Percentiles rank a stretch among this genome's conserved stretches.
Conservation (phyloP, 2,888 invertebrate species). For the Saturnia japonica region DNA sequence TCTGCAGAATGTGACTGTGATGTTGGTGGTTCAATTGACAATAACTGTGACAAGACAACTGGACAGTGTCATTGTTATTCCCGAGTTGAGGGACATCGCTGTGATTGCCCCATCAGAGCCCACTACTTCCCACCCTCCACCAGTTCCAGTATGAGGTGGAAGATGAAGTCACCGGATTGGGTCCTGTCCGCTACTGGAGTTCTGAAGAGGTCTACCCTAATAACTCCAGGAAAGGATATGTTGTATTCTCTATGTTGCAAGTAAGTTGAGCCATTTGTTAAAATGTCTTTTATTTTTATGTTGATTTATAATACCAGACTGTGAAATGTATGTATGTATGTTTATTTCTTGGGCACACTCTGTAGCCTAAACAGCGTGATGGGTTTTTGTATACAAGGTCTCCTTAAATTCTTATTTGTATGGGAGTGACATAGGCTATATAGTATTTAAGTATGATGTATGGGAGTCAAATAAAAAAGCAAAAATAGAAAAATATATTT, state of each 20-base stretch:
- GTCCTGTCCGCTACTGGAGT: constrained; percentile 71
- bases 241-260: constrained; percentile 88
- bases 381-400: no score
- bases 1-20: constrained; percentile 94
- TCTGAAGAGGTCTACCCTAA: constrained; percentile 91
- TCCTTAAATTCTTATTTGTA: no score
- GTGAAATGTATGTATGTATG: no score
- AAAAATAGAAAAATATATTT: no score
- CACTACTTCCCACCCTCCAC: constrained; percentile 97
- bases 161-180: constrained; percentile 71
- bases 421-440: no score
- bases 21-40: constrained; percentile 95
- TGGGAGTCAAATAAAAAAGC: no score
- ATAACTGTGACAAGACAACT: constrained; percentile 90
- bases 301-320: not conserved
- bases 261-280: constrained; percentile 36
- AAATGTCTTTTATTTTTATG: not conserved
- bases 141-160: constrained; percentile 93
- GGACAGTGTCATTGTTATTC: constrained; percentile 97
- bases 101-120: constrained; percentile 92
- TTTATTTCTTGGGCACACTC: no score
- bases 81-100: constrained; percentile 92
- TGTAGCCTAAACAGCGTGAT: no score
- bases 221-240: constrained; percentile 99
- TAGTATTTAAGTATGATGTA: no score